Base-by-base conservation (phyloP, 2,113 vertebrate species). In the Osmerus mordax region DNA sequence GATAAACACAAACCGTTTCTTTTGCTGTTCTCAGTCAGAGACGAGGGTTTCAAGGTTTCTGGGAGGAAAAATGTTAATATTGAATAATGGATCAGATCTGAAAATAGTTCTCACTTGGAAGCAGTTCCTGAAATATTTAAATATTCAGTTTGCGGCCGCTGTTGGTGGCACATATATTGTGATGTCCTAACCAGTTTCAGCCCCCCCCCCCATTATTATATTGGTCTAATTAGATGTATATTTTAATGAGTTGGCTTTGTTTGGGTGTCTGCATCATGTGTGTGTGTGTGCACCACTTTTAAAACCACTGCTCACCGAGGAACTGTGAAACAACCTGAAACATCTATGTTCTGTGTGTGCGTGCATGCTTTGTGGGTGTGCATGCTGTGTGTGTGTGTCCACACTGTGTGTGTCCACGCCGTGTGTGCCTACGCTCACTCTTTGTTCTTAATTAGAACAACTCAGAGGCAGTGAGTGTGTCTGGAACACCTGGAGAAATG, bases 91-190 rank as follows among this genome's bases (percentile, higher is more conserved):
- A 92, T 90, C 81, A 81, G 70, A 9, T 85, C 89, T 90, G 83
- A 88, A 92, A 92, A 93, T 92, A 92, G 89, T 83, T 71, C 77
- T 76, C 76, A 88, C 81, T 89, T 87, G 76, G 87, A 92, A 87
- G 86, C 77, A 32, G 81, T 78, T 89, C 76, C 82, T 92, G 87
- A 92, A 90, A 92, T 91, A 92, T 91, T 92, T 78, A 93, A 89
- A 91, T 87, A 83, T 90, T 85, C 87, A 87, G 71, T 85, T 85
- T 72, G 61, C 70, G 76, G 78, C 81, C 86, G 76, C 82, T 77
- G 84, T 81, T 86, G 83, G 86, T 82, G 87, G 80, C 81, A 77
- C 72, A 21, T 72, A 80, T 79, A 61, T 82, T 69, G 78, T 76
- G 75, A 36, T 36, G 32, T 36, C 32, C 32, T 69, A 87, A 84